phyloP scores from a whole-genome alignment of 2,113 vertebrate species.

The Toxotes jaculatrix region DNA sequence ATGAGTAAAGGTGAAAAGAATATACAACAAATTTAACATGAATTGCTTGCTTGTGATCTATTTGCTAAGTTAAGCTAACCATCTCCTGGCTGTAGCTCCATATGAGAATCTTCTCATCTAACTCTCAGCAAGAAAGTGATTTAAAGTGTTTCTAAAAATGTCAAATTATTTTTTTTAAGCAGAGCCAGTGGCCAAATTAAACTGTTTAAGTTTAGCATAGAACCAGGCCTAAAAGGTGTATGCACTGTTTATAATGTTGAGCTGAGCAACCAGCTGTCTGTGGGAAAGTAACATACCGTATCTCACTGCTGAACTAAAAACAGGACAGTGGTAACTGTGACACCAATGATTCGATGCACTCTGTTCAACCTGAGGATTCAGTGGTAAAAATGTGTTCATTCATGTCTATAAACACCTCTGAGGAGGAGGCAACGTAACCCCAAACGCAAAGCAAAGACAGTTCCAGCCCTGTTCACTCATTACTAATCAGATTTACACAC shows the following conservation, averaged over 20 bases:
- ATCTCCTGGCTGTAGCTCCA: neutral
- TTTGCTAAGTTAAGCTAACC: neutral
- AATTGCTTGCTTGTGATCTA: neutral
- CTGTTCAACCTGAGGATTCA: neutral
- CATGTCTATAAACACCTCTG: constrained; percentile 1
- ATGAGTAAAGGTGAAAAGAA: neutral
- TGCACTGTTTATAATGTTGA: neutral
- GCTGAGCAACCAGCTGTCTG: neutral
- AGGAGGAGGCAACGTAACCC: neutral
- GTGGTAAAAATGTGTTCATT: neutral
- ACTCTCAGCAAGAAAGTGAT: no score
- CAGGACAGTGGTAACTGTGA: neutral
- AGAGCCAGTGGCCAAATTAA: no score
- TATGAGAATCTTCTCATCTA: neutral
- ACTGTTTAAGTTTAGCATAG: no score
- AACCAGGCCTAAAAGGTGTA: no score
- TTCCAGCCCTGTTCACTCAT: neutral
- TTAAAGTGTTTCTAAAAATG: neutral
- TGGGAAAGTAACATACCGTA: neutral
- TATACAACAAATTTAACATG: neutral
- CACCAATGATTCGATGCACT: neutral
- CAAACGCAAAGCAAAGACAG: constrained; percentile 3
- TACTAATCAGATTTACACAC: constrained; percentile 31
- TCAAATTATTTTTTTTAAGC: no score
- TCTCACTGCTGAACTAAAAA: no score